These are phyloP conservation scores for Contarinia nasturtii DNA, from an alignment of 1,140 invertebrate genomes.

Conservation along the genomic window DNA sequence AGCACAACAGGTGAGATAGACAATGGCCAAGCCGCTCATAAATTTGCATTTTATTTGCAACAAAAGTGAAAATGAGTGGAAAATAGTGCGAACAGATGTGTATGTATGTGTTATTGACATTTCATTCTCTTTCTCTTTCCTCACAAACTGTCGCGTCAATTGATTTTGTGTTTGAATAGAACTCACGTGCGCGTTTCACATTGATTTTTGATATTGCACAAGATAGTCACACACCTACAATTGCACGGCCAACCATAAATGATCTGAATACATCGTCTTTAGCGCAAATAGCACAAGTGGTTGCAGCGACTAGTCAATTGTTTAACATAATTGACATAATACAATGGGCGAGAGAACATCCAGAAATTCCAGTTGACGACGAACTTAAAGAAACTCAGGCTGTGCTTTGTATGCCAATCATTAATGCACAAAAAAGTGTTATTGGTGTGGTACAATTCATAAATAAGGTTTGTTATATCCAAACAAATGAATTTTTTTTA, in stretches of 20 bases:
- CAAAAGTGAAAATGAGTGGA: no score
- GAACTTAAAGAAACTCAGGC: slow-evolving; percentile 46
- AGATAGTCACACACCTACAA: slow-evolving; percentile 23
- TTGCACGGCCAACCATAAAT: slow-evolving; percentile 18
- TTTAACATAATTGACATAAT: slow-evolving; percentile 66
- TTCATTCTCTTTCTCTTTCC: neutral
- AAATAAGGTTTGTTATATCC: slow-evolving; percentile 50
- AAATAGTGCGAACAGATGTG: no score
- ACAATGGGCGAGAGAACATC: slow-evolving; percentile 39
- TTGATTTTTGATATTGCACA: slow-evolving; percentile 59
- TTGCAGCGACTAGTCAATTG: slow-evolving; percentile 60
- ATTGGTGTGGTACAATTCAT: slow-evolving; percentile 88
- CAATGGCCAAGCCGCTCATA: no score
- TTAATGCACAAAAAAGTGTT: slow-evolving; percentile 67
- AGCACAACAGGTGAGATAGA: slow-evolving; percentile 34
- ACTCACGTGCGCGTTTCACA: slow-evolving; percentile 41
- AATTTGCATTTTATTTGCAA: slow-evolving; percentile 3
- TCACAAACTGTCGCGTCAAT: neutral
- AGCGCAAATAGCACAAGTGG: slow-evolving; percentile 60
- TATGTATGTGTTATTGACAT: no score
- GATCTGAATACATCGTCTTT: slow-evolving; percentile 31
- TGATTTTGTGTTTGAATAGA: slow-evolving; percentile 10
- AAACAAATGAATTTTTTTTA: neutral
- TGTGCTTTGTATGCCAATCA: slow-evolving; percentile 80
- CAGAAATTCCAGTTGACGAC: slow-evolving; percentile 23